Evolutionary conservation across 2,888 invertebrate genomes (phyloP), one percentile per base, ranked within the genome.

Genomic region (Drosophila rubida): DNA sequence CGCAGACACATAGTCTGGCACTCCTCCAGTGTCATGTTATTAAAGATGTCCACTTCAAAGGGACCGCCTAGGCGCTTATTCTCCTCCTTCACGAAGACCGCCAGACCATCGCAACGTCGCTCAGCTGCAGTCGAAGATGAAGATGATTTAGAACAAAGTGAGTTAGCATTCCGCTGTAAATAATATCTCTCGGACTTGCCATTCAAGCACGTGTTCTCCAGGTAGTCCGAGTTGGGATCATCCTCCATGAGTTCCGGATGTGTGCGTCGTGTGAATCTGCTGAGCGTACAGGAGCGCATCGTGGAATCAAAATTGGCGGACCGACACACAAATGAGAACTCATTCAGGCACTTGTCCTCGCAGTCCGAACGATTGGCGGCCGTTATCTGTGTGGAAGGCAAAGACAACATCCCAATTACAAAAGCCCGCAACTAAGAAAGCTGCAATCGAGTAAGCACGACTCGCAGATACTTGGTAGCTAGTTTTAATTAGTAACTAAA

Each of bases 161-260:
- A 23, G 22, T 23, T 16, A 25, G 9, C 7, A 44, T 7, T 8
- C 42, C 5, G 11, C 22, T n/a, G 41, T 46, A 1, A 35, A 11
- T 27, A 22, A 16, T 46, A 13, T n/a, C 1, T 22, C 8, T 39
- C 6, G 25, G 13, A 60, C 88, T 91, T 93, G 97, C 97, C 96
- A 89, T 96, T 97, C 9, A 97, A 92, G 90, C 97, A 97, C 48
- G 97, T 96, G 89, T 97, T 97, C 93, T 97, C 97, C 87, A 97
- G 93, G 91, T 97, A 97, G 90, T 97, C 97, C 0, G 96, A 95
- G 90, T 96, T 96, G 1, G 96, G 95, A 90, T 97, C 97, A 83
- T 97, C 96, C 91, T 96, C 96, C 48, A 97, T 92, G 9, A 96
- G 92, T 85, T 96, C 96, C 0, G 97, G 97, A 90, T 97, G 97